These are phyloP conservation scores for Myrmecobius fasciatus DNA, from an alignment of 2,113 vertebrate species.

Conservation along the genomic window DNA sequence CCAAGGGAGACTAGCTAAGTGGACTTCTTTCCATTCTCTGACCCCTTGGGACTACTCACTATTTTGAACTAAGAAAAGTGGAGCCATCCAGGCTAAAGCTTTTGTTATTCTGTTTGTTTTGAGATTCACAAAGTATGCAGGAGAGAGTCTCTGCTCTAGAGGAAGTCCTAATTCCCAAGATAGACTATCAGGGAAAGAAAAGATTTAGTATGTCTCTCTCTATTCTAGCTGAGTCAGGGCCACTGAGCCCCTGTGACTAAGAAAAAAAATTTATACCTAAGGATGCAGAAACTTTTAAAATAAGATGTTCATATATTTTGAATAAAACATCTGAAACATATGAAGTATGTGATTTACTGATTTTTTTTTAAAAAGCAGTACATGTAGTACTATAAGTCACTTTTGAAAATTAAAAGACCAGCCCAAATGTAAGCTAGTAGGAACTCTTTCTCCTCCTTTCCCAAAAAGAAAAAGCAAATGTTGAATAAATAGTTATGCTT, in stretches of 20 bases:
- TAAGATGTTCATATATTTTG: not conserved
- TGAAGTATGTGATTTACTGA: not conserved
- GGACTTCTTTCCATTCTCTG: not conserved
- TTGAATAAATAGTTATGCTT: not conserved
- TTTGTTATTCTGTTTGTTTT: not conserved
- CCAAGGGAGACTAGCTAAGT: not conserved
- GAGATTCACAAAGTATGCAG: not conserved
- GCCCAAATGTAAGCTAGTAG: not conserved
- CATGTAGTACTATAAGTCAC: not conserved
- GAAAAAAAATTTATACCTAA: not conserved
- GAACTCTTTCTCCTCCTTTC: not conserved
- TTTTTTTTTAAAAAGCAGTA: not conserved
- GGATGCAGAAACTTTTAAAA: not conserved
- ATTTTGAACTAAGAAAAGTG: not conserved
- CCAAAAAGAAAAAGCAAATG: not conserved
- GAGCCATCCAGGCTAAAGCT: too few species aligned
- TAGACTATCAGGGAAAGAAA: not conserved
- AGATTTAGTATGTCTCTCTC: not conserved
- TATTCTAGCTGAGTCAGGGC: not conserved
- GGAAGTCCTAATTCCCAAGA: not conserved
- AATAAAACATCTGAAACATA: not conserved
- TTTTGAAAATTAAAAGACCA: not conserved
- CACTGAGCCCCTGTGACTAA: not conserved
- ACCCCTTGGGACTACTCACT: not conserved
- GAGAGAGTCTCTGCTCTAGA: not conserved